Evolutionary conservation across 2,113 vertebrate genomes (phyloP).

Genomic region (Falco punctatus): DNA sequence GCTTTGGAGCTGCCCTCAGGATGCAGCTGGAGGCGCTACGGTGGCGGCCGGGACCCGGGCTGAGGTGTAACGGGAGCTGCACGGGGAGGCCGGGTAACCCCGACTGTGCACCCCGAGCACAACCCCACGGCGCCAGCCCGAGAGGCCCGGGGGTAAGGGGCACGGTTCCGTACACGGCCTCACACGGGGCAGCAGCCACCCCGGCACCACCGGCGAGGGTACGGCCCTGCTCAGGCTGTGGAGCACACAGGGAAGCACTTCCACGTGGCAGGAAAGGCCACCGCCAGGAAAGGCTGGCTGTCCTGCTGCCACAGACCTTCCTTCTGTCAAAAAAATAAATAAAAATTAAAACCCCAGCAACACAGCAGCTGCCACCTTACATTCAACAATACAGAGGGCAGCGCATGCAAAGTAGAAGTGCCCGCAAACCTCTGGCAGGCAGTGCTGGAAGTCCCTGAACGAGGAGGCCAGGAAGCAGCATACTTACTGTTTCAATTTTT

Average conservation of each 20-base stretch:
- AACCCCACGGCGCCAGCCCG: no score
- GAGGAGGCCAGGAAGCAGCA: background rate
- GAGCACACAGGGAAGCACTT: background rate
- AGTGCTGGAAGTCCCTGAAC: background rate
- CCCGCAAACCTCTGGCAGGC: background rate
- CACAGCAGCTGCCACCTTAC: background rate
- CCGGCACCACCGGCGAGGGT: no score
- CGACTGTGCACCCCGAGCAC: no score
- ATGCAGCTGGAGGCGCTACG: no score
- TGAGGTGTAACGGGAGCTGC: no score
- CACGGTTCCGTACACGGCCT: no score
- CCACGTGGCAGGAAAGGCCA: background rate
- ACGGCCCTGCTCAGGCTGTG: background rate
- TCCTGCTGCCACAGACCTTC: background rate
- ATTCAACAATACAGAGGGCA: background rate
- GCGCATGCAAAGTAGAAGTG: background rate
- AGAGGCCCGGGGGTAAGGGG: no score
- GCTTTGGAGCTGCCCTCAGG: background rate
- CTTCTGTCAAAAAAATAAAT: background rate
- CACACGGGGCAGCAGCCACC: no score
- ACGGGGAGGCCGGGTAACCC: no score
- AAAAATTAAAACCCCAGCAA: background rate
- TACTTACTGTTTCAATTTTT: background rate
- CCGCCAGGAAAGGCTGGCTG: background rate
- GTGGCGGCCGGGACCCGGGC: no score